A percentile compares a stretch with the other conserved stretches of the same genome.
phyloP scores from a whole-genome alignment of 2,113 vertebrate species.

The Benitochromis conjunctus region DNA sequence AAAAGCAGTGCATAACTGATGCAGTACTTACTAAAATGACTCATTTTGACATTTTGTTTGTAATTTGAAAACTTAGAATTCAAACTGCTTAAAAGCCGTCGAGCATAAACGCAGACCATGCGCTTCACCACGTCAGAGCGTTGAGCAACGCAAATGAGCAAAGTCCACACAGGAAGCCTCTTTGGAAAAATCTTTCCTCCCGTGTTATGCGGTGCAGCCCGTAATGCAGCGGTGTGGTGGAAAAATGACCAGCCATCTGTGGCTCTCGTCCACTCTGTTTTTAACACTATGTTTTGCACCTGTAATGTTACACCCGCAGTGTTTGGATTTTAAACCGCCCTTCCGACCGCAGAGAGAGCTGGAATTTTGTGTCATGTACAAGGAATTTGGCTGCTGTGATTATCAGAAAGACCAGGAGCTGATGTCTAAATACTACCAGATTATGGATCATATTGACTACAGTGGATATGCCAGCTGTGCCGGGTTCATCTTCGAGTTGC shows the following conservation, averaged over 20 bases:
- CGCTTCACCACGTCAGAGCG: conserved; percentile 4
- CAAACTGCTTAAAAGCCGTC: background rate
- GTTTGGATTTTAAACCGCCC: conserved; percentile 95
- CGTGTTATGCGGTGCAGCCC: background rate
- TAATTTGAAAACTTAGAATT: background rate
- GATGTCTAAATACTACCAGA: conserved; percentile 75
- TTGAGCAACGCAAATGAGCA: background rate
- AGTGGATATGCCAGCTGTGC: conserved; percentile 75
- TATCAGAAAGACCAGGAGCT: conserved; percentile 76
- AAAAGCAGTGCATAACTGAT: background rate
- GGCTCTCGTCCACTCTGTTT: background rate
- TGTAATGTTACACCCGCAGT: conserved; percentile 82
- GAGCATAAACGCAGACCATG: background rate
- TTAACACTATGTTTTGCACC: conserved; percentile 13
- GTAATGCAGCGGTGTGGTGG: conserved; percentile 30
- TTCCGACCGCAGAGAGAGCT: conserved; percentile 81
- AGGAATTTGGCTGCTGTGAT: conserved; percentile 89
- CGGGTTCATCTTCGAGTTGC: conserved; percentile 82
- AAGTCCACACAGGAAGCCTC: conserved; percentile 59
- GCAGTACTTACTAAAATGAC: background rate
- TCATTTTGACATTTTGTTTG: background rate
- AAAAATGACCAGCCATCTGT: background rate
- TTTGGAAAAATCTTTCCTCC: background rate
- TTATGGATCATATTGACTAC: conserved; percentile 75
- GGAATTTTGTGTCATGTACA: conserved; percentile 85